Base-by-base conservation (phyloP, 2,888 invertebrate genomes). In the Drosophila vallismaia region DNA sequence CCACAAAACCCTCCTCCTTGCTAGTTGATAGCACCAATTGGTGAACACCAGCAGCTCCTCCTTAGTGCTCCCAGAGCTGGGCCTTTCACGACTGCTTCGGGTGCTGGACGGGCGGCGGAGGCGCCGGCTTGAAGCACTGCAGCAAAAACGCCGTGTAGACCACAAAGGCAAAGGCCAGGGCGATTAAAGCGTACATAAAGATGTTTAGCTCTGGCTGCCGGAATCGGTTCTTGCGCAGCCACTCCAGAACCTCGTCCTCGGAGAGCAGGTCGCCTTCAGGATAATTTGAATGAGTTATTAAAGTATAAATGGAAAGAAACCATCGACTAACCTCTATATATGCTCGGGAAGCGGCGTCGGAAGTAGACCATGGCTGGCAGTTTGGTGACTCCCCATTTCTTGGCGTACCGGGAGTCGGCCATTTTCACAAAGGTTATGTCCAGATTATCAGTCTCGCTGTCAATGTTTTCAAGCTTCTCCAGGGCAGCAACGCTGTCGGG, bases 351-450 rank as follows among this genome's bases (percentile, higher is more conserved):
- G 87, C 97, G 94, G 90, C 96, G 95, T 52, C 98, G 94, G 92
- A 98, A 98, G 91, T 97, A 98, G 2, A 98, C 97, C 77, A 98
- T 95, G 1, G 97, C 96, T 9, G 98, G 98, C 70, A 98, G 92
- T 90, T 97, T 96, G 0, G 96, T 97, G 12, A 98, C 97, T 24
- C 98, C 98, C 96, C 98, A 98, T 92, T 97, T 98, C 56, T 97
- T 94, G 10, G 98, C 98, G 90, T 97, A 98, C 42, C 97, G 94
- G 0, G 96, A 94, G 91, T 98, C 98, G 60, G 96, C 95, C 95
- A 98, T 97, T 92, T 98, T 97, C 0, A 98, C 97, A 90, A 98
- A 97, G 1, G 97, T 97, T 74, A 98, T 97, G 88, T 98, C 97
- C 88, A 98, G 93, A 91, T 97, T 97, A 89, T 98, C 97, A 0